Evolutionary conservation across 2,113 vertebrate genomes (phyloP).

Genomic region (Microcebus griseorufus): DNA sequence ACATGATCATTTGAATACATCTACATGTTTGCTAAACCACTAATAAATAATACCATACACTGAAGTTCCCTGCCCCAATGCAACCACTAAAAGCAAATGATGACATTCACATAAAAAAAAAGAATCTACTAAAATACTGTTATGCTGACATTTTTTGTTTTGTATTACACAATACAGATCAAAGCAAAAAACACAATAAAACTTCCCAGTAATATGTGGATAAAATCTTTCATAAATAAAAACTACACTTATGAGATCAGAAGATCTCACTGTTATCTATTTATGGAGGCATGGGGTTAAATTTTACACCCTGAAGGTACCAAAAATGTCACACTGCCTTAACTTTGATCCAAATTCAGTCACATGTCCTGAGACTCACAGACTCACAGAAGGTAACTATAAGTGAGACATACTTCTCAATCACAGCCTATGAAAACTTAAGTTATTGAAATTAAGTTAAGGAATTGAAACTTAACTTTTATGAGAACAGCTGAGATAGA

Average conservation of each 20-base stretch:
- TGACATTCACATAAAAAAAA: not conserved
- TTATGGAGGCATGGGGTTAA: constrained; percentile 33
- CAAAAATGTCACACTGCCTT: constrained; percentile 36
- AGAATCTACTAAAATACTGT: constrained; percentile 27
- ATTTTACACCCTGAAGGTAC: constrained; percentile 43
- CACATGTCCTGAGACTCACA: constrained; percentile 25
- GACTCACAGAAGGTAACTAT: constrained; percentile 16
- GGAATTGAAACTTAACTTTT: constrained; percentile 62
- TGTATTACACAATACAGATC: constrained; percentile 3
- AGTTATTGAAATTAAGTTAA: not conserved
- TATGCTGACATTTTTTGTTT: not conserved
- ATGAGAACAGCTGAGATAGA: constrained; percentile 42
- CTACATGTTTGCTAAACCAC: not conserved
- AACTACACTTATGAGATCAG: constrained; percentile 26
- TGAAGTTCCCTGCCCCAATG: not conserved
- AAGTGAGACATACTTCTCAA: constrained; percentile 31
- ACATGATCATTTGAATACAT: not conserved
- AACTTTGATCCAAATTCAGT: constrained; percentile 45
- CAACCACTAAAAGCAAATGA: constrained; percentile 46
- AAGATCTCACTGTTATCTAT: constrained; percentile 21
- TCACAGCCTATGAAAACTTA: not conserved
- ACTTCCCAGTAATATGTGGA: constrained; percentile 17
- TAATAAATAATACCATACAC: not conserved
- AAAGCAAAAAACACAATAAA: constrained; percentile 34
- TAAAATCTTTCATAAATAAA: constrained; percentile 58